phyloP scores from a whole-genome alignment of 2,113 vertebrate species.

The Sinocyclocheilus maitianheensis region DNA sequence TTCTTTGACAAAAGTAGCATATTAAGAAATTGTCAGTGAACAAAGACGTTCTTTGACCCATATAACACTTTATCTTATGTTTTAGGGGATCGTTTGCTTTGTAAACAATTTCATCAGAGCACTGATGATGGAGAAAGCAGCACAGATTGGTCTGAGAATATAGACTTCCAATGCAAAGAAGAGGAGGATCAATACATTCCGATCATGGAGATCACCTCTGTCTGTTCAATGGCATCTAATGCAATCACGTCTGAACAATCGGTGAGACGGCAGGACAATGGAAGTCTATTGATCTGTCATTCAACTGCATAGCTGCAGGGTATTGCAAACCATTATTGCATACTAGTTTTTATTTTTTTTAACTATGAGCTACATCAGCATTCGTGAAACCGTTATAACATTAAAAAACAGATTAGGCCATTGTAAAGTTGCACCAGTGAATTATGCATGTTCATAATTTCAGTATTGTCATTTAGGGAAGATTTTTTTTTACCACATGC shows the following conservation, averaged over 20 bases:
- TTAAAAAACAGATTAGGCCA: neutral
- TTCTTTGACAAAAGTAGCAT: neutral
- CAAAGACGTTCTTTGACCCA: neutral
- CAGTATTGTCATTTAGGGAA: too few species aligned
- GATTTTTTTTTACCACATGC: too few species aligned
- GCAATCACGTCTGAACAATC: constrained; percentile 26
- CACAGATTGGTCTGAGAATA: constrained; percentile 47
- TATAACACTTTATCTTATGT: constrained; percentile 11
- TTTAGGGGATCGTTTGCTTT: constrained; percentile 56
- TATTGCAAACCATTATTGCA: neutral
- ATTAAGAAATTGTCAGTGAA: neutral
- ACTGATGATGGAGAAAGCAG: constrained; percentile 36
- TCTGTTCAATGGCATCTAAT: constrained; percentile 68
- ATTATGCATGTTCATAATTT: neutral
- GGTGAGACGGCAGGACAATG: constrained; percentile 16
- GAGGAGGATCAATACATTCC: constrained; percentile 70
- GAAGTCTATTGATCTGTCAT: neutral
- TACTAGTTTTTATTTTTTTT: too few species aligned
- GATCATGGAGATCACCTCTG: constrained; percentile 76
- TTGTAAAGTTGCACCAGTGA: neutral
- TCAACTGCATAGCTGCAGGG: neutral
- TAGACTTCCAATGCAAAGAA: constrained; percentile 67
- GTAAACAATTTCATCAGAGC: constrained; percentile 54
- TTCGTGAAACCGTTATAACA: neutral
- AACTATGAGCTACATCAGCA: neutral